Base-by-base conservation (phyloP, 2,797 vertebrate genomes). In the Amblyopsis hoosieri region DNA sequence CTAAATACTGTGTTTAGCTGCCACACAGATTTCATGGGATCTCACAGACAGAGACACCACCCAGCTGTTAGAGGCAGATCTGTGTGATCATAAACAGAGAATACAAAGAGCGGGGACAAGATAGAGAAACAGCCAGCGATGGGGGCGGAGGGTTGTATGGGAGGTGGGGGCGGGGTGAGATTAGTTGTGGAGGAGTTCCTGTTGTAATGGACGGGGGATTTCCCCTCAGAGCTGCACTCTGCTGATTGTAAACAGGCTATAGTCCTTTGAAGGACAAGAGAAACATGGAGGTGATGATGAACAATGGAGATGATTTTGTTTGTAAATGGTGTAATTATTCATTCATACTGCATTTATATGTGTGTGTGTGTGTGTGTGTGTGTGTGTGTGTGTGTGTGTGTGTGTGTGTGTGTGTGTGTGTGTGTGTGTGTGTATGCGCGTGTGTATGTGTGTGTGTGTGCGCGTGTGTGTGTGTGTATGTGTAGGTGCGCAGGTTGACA, bases 131-230 rank as follows among this genome's bases (percentile, higher is more conserved):
- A 60, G 45, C 65, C 55, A 51, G 15, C 0, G 1, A 17, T 14
- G 61, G 60, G 56, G 52, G 70, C 45, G 67, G 57, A 29, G 64
- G 69, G 33, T 14, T 33, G 54, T 37, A 11, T 54, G 42, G 50
- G 37, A 60, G 50, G 60, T 72, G 48, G 54, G 65, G 71, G 23
- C 23, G 0, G 74, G 5, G 29, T 48, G 47, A 81, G 72, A 89
- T 84, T 83, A 67, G 70, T 74, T 75, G 68, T 79, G 78, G 75
- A 79, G 59, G 9, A 33, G 72, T 82, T 86, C 81, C 81, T 87
- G 75, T 47, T 14, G 73, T 80, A 67, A 85, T 86, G 80, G 84
- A 71, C 65, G 67, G 70, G 68, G 79, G 86, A 85, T 89, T 88
- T 87, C 79, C 86, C 71, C 23, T 56, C 72, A 64, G 69, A 84